Evolutionary conservation across 2,797 vertebrate species (phyloP), one percentile per base, ranked within the genome.

Genomic region (Megalops cyprinoides): DNA sequence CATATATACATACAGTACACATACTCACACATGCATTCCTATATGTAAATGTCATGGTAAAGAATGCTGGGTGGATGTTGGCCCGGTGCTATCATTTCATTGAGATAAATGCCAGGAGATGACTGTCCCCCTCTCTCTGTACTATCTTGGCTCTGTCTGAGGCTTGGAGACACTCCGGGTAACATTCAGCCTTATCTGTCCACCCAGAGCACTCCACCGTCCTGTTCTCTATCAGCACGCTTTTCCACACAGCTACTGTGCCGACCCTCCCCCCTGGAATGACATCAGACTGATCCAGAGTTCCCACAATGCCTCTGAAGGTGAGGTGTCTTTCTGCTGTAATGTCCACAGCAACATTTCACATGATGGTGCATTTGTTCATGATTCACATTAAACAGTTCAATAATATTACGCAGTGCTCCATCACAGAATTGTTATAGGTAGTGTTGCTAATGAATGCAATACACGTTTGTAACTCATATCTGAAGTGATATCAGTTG

Each of bases 21-120:
- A n/a, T 25, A 65, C 25, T 65, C 25, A 31, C 2, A 62, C 5
- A 7, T 18, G 46, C 37, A 46, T 34, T 25, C 1, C 42, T 39
- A 20, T 3, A 58, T 55, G 25, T 58, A 74, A 58, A 80, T 58
- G 20, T 8, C 0, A 28, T 46, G 39, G 4, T n/a, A 31, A 25
- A 78, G 8, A 60, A 69, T 60, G 48, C 25, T 55, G 73, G 42
- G 25, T 74, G 25, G 56, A 60, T 60, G 53, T n/a, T 20, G 51
- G 31, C 23, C 34, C 51, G 39, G n/a, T 18, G 46, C 67, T 44
- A 8, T 56, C 46, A 48, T n/a, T 58, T 80, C 79, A 74, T 28
- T 80, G 56, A 80, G 69, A 80, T 74, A 80, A 80, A 53, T 53
- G 15, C 48, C 79, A 74, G 79, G n/a, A 74, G 79, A 53, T 80